phyloP scores from a whole-genome alignment of 2,113 vertebrate genomes.

The Crotalus viridis region DNA sequence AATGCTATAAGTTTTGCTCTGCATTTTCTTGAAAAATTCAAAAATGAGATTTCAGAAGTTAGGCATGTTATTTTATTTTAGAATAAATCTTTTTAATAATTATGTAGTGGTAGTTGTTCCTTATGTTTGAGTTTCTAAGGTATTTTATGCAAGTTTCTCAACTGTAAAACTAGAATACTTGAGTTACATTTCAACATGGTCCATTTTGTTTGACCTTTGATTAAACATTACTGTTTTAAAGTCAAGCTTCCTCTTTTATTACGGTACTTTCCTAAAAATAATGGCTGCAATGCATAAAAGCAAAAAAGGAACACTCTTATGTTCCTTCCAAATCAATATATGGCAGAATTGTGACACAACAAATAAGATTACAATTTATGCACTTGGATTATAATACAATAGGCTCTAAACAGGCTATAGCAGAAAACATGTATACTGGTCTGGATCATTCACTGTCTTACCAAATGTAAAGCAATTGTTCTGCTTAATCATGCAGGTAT shows the following conservation, averaged over 20 bases:
- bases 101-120: neutral
- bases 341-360: neutral
- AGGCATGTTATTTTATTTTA: neutral
- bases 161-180: neutral
- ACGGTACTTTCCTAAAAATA: neutral
- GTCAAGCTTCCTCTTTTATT: neutral
- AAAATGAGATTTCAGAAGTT: neutral
- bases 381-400: neutral
- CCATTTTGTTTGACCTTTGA: neutral
- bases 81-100: neutral
- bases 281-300: neutral
- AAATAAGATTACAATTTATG: neutral
- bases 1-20: neutral
- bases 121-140: neutral
- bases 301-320: neutral
- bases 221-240: slow-evolving; percentile 9
- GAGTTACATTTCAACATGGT: neutral
- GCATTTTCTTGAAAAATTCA: neutral
- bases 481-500: neutral
- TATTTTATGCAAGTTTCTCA: neutral
- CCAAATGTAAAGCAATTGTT: neutral
- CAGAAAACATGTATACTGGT: neutral
- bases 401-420: neutral
- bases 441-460: neutral
- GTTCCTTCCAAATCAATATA: neutral